Evolutionary conservation across 2,888 invertebrate species (phyloP), one percentile per base, ranked within the genome.

Genomic region (Aproaerema taeniolella): DNA sequence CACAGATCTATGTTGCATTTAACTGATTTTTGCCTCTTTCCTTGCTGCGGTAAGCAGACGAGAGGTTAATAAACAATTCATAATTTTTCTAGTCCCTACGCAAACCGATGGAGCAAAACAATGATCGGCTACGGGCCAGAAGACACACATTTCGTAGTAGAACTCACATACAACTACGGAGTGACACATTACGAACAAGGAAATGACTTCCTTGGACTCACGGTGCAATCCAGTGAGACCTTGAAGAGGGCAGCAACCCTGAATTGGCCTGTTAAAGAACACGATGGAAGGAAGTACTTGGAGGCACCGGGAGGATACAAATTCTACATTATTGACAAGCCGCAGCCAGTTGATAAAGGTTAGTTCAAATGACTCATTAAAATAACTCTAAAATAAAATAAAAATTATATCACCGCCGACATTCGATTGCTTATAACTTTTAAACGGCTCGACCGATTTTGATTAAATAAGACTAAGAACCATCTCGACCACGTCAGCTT

Each of bases 81-180:
- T n/a, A n/a, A n/a, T n/a, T n/a, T n/a, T 78, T 83, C 20, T 67
- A 97, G 98, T n/a, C 98, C 98, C 0, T 99, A 98, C 64, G 96
- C 95, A 58, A 97, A 97, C 59, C 92, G 95, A 54, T 99, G 99
- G 99, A 98, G 98, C 68, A 99, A 99, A 86, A 98, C 99, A 0
- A 99, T 99, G 99, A 90, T 99, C 31, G 99, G 99, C 1, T 99
- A 98, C 78, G 99, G 99, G 0, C 92, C 95, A 0, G 99, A 99
- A 81, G 94, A 96, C 57, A 89, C 90, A 38, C 95, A 99, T 78
- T 99, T 99, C 86, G 99, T 97, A 1, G 89, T 98, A 13, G 99
- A 99, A 70, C 88, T 99, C 31, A 99, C 99, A 8, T 99, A 99
- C 75, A 99, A 99, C 74, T 99, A 99, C 70, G 96, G 96, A 13